Percentiles rank a stretch among this genome's conserved stretches.
Evolutionary conservation across 2,888 invertebrate species (phyloP).

Genomic region (Drosophila robusta): DNA sequence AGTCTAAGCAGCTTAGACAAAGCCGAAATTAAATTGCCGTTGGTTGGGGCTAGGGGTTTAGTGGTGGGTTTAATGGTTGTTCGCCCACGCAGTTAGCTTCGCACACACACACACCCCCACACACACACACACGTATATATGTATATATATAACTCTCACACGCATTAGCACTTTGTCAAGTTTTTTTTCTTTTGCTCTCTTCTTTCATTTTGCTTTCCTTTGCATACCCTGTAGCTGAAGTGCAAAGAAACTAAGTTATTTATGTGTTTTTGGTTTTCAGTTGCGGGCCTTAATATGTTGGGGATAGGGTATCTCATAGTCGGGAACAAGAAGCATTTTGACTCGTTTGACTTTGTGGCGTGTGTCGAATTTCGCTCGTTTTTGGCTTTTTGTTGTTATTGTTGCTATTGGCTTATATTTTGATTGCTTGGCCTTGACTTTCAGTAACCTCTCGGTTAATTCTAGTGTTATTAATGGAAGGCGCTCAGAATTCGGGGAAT

Average conservation of each 20-base stretch:
- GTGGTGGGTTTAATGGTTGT: slow-evolving; percentile 10
- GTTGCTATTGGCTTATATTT: slow-evolving; percentile 51
- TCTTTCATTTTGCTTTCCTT: slow-evolving; percentile 20
- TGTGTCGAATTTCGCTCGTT: slow-evolving; percentile 60
- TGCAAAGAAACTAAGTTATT: not conserved
- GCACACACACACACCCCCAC: not conserved
- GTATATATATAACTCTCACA: slow-evolving; percentile 42
- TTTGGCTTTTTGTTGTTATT: slow-evolving; percentile 17
- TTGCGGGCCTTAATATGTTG: not conserved
- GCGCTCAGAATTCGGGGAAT: slow-evolving; percentile 59
- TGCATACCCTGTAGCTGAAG: slow-evolving; percentile 4
- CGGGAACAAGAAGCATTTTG: too few relatives aligned
- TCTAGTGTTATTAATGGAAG: slow-evolving; percentile 77
- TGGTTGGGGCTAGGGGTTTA: not conserved
- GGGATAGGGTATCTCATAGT: slow-evolving; percentile 23
- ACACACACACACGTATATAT: not conserved
- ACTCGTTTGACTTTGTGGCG: slow-evolving; percentile 28
- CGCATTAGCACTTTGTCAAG: slow-evolving; percentile 70
- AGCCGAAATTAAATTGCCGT: slow-evolving; percentile 30
- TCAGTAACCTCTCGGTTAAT: slow-evolving; percentile 76
- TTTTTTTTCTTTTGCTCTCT: slow-evolving; percentile 14
- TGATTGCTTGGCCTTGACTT: slow-evolving; percentile 76
- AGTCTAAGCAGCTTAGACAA: slow-evolving; percentile 40
- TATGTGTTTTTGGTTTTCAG: not conserved
- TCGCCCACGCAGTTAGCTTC: slow-evolving; percentile 10